Evolutionary conservation across 2,888 invertebrate species (phyloP), one percentile per base, ranked within the genome.

Genomic region (Frankliniella intonsa): DNA sequence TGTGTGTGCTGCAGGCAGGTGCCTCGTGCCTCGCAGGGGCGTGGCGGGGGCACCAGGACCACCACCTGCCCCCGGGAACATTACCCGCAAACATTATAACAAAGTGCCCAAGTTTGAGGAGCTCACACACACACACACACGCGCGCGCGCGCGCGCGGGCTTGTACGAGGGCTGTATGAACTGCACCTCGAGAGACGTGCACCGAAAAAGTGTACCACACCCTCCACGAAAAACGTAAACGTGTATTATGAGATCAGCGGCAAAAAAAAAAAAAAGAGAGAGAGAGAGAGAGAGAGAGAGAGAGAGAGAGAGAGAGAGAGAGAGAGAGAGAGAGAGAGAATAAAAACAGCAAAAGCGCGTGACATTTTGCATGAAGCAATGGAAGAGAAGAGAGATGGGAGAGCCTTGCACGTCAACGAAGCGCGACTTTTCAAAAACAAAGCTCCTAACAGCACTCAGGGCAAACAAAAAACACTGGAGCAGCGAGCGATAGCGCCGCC

Each of bases 71-170:
- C 38, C 38, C 38, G 38, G 38, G 38, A 38, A 38, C 38, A 3
- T 38, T 38, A 38, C 38, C 55, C 55, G 55, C 14, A 55, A 17
- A 17, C 55, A 17, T n/a, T n/a, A 17, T 62, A 62, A 62, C 62
- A n/a, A 62, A 62, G 62, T 62, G 62, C 62, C 62, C 62, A 62
- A 62, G 62, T 62, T 62, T 62, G 62, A n/a, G 19, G n/a, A 62
- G 19, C 12, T n/a, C 38, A 17, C 62, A 62, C 17, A n/a, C 62
- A 14, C 14, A 62, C 62, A 14, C 11, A 14, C 62, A 10, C 14
- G 3, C 62, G 14, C 14, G 14, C 62, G 14, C 62, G 17, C 55
- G 7, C 55, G 38, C 38, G 38, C 38, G 38, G n/a, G n/a, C n/a
- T n/a, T n/a, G n/a, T n/a, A n/a, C 38, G 38, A 38, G 38, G 38